Base-by-base conservation (phyloP, 2,888 invertebrate species). In the Drosophila helvetica region DNA sequence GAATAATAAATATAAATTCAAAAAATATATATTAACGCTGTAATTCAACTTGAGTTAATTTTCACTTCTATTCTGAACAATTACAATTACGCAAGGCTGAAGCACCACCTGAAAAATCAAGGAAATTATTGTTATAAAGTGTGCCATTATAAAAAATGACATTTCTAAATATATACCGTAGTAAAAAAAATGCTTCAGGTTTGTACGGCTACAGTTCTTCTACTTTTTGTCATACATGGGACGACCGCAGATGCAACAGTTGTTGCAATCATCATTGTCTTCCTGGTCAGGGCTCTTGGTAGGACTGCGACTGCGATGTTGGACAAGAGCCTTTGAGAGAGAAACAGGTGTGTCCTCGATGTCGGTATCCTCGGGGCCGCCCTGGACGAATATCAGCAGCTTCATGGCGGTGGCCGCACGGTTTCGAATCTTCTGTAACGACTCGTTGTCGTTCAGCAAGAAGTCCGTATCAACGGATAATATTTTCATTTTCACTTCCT, bases 381-480 rank as follows among this genome's bases (percentile, higher is more conserved):
- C 38, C 10, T 61, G 62, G 0, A 62, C 10, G 3, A 47, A 47
- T 10, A 38, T 38, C 0, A 62, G 25, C 10, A 62, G 27, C 17
- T 38, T 48, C 7, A 61, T 27, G 12, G 62, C 61, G 4, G 18
- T 61, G 38, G 18, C 25, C 47, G 61, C 1, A 0, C 61, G 61
- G 27, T 33, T 22, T 4, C 25, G 33, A 12, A 12, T 18, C 18
- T 5, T 12, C 15, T 38, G 38, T 2, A 38, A 1, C 38, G 38
- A 15, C 38, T 38, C 38, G 7, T n/a, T 38, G 7, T 38, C 38
- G 15, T 38, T 15, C 7, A 15, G 38, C 38, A 15, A 15, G 7
- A 15, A 38, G 38, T 38, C 38, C 22, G 22, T 22, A 2, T 30
- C 10, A 10, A 1, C 22, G 10, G 1, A 45, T 6, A 7, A 17